These are phyloP conservation scores for Danaus chrysippus DNA, from an alignment of 2,888 invertebrate genomes.

Conservation along the genomic window DNA sequence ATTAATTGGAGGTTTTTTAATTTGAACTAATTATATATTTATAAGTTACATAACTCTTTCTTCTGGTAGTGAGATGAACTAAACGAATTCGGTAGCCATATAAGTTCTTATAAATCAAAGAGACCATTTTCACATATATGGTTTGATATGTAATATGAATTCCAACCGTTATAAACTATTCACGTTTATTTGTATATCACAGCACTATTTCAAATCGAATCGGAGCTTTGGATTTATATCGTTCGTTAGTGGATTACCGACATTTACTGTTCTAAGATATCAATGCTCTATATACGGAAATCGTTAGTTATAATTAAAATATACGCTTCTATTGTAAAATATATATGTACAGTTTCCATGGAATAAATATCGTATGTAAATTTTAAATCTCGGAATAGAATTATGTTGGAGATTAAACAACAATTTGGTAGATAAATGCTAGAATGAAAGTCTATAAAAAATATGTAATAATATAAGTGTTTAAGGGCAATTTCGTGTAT, in stretches of 20 bases:
- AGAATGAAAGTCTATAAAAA: constrained; percentile 53
- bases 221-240: constrained; percentile 47
- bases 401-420: constrained; percentile 23
- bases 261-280: constrained; percentile 34
- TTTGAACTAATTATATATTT: too few species aligned
- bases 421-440: constrained; percentile 54
- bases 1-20: too few species aligned
- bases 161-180: constrained; percentile 51
- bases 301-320: constrained; percentile 35
- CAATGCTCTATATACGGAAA: constrained; percentile 33
- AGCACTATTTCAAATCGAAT: constrained; percentile 51
- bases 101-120: too few species aligned
- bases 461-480: constrained; percentile 52
- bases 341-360: background rate
- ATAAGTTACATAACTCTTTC: too few species aligned
- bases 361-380: background rate
- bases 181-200: constrained; percentile 51
- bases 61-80: too few species aligned
- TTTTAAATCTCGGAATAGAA: constrained; percentile 6
- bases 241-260: constrained; percentile 39
- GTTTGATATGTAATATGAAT: constrained; percentile 48
- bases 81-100: too few species aligned
- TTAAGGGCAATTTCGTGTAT: constrained; percentile 54
- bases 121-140: constrained; percentile 17
- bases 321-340: constrained; percentile 15